Conservation (phyloP, 2,888 invertebrate genomes). For the Apamea sordens region DNA sequence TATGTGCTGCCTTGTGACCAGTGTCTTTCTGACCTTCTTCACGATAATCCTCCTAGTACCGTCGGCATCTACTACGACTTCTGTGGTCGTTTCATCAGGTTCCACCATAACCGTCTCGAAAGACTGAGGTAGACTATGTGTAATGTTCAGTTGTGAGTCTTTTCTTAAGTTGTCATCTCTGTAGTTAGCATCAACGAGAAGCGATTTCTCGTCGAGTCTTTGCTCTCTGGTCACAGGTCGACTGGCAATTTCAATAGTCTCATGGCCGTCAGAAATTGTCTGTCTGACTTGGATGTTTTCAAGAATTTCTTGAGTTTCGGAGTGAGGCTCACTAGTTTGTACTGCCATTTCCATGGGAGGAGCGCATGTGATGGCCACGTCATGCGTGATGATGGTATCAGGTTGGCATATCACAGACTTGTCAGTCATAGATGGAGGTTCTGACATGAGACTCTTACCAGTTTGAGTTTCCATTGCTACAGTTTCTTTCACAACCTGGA, state of each 20-base stretch:
- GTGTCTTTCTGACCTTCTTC: slow-evolving; percentile 92
- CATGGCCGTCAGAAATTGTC: slow-evolving; percentile 91
- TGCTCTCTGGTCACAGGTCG: slow-evolving; percentile 89
- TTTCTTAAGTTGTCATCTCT: slow-evolving; percentile 88
- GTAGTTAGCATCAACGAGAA: slow-evolving; percentile 94
- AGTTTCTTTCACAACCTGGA: slow-evolving; percentile 70
- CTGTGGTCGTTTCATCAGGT: slow-evolving; percentile 95
- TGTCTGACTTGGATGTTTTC: slow-evolving; percentile 93
- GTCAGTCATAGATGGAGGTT: slow-evolving; percentile 82
- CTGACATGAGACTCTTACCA: slow-evolving; percentile 90
- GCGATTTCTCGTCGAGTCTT: slow-evolving; percentile 90
- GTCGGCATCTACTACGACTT: slow-evolving; percentile 95
- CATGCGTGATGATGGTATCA: slow-evolving; percentile 81
- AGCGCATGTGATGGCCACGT: slow-evolving; percentile 89
- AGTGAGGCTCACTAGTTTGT: slow-evolving; percentile 90
- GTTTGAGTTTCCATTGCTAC: slow-evolving; percentile 92
- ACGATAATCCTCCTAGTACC: slow-evolving; percentile 95
- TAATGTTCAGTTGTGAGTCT: slow-evolving; percentile 93
- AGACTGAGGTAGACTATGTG: slow-evolving; percentile 93
- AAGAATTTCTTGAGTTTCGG: slow-evolving; percentile 86
- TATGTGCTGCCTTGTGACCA: slow-evolving; percentile 92
- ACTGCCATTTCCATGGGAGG: slow-evolving; percentile 91
- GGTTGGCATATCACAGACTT: slow-evolving; percentile 86
- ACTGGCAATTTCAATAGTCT: slow-evolving; percentile 93
- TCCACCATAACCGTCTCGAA: slow-evolving; percentile 95